Evolutionary conservation across 2,888 invertebrate genomes (phyloP), one percentile per base, ranked within the genome.

Genomic region (Acanthosepion esculentum): DNA sequence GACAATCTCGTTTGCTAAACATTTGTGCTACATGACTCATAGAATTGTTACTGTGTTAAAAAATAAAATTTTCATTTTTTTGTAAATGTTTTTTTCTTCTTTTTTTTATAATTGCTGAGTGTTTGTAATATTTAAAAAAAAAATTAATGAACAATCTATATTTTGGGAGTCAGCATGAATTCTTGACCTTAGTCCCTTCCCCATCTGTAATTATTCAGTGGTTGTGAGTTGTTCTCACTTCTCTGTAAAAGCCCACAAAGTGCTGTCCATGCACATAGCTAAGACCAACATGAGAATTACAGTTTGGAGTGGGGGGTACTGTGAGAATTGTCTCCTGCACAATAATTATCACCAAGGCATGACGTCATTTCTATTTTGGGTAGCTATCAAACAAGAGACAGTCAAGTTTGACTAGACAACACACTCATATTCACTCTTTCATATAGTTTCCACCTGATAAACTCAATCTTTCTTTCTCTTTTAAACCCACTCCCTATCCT

Each of bases 231-330:
- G 78, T 33, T n/a, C n/a, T n/a, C n/a, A 15, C 78, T 78, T n/a
- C n/a, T 78, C 78, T 78, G n/a, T 78, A 78, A 78, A 78, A 78
- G 78, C 78, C 78, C n/a, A n/a, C 78, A 78, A 78, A 78, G 78
- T 78, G 78, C n/a, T 78, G 78, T 78, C 78, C 78, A 78, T 78
- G 78, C 78, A 78, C n/a, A 78, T 78, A 15, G 78, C n/a, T 78
- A 1, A 78, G 78, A 78, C n/a, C 78, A 78, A 78, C 15, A n/a
- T 78, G n/a, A 78, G 78, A 78, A 78, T 78, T 78, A 78, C n/a
- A 78, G 78, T 10, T 78, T 10, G 78, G 29, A 10, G 78, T n/a
- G n/a, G n/a, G 12, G 78, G 78, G n/a, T 15, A n/a, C 78, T 78
- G 78, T 78, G 78, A 18, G 78, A 78, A 78, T n/a, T 78, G 78